These are phyloP conservation scores for Rhadina sibilatrix DNA, from an alignment of 2,113 vertebrate genomes.

Conservation along the genomic window DNA sequence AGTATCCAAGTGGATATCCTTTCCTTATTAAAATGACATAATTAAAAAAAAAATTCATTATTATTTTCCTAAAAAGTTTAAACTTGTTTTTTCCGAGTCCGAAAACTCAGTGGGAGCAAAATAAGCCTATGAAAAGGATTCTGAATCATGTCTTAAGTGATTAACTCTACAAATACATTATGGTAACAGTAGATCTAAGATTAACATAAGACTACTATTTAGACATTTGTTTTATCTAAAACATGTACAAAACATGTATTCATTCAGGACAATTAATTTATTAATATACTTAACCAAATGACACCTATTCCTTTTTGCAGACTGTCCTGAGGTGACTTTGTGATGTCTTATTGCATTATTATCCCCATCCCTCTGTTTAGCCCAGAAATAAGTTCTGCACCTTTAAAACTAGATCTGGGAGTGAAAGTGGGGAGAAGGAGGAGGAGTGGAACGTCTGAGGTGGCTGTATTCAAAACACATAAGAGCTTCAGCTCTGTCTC, in stretches of 20 bases:
- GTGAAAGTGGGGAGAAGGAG: neutral
- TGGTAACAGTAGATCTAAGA: neutral
- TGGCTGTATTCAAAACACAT: rapidly evolving
- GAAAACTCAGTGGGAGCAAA: neutral
- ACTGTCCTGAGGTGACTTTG: neutral
- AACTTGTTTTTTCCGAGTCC: neutral
- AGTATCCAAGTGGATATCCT: neutral
- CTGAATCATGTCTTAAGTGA: neutral
- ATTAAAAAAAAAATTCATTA: neutral
- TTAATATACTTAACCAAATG: neutral
- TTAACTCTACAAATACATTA: neutral
- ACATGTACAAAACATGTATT: neutral
- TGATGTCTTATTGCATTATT: neutral
- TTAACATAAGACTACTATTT: neutral
- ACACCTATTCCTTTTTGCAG: neutral
- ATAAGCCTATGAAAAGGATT: neutral
- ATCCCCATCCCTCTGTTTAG: neutral
- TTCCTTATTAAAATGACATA: neutral
- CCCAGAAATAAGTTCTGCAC: neutral
- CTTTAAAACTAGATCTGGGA: neutral
- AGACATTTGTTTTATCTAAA: neutral
- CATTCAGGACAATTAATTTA: neutral
- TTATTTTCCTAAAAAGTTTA: neutral
- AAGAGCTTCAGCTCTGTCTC: neutral
- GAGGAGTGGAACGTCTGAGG: neutral